Evolutionary conservation across 2,888 invertebrate species (phyloP), one percentile per base, ranked within the genome.

Genomic region (Cephus sareptanus): DNA sequence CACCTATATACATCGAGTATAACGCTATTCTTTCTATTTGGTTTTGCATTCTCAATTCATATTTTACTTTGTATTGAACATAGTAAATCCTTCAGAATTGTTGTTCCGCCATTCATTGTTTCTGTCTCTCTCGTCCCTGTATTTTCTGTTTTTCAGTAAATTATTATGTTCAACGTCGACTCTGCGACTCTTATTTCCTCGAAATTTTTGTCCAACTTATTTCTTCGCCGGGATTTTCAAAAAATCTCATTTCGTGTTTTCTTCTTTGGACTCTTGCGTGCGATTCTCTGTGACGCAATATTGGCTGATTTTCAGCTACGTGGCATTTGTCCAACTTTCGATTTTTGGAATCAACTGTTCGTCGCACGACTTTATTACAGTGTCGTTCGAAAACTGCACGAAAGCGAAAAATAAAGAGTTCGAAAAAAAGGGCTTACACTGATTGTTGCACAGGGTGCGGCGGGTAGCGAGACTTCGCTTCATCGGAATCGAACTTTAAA

Each of bases 401-500:
- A 30, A 13, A 33, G 31, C 3, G 13, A 30, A 30, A 71, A 71
- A 71, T 30, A 71, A 71, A n/a, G 23, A 71, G 31, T 56, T 56
- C 56, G 23, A 56, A 56, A 56, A 56, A 56, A 56, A 56, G 23
- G 56, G 23, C 23, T 56, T 23, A 56, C 56, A 56, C 34, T 74
- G 30, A 34, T 74, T 74, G n/a, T 74, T 74, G 74, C 34, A 75
- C 80, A 91, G 91, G 91, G 91, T 77, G 91, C 91, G 76, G 90
- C 91, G 73, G 89, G 90, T 82, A 88, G 88, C 79, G 91, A 91
- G 82, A 84, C 86, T 75, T 89, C 90, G 79, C 84, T 89, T 77
- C 89, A 89, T 83, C 89, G 90, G n/a, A 81, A 82, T 35, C 81
- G 88, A 81, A 82, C 83, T 79, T 83, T 87, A 71, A 88, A 86